Evolutionary conservation across 2,113 vertebrate species (phyloP).

Genomic region (Hylia prasina): DNA sequence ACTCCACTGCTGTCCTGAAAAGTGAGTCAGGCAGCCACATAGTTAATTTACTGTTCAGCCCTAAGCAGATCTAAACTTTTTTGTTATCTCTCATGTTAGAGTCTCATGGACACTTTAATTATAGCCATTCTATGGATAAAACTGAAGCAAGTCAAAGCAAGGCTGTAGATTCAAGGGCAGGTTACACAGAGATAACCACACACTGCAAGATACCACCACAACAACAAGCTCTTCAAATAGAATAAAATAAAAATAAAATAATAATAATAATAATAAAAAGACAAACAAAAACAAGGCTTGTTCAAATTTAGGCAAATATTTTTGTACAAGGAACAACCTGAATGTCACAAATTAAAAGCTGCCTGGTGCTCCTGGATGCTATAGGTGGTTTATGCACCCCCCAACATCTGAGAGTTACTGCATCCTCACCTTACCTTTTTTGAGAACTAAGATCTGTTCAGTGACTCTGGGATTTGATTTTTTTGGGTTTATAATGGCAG

Average conservation of each 20-base stretch:
- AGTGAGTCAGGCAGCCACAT: background rate
- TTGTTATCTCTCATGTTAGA: conserved; percentile 33
- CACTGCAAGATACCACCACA: background rate
- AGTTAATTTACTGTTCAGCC: conserved; percentile 5
- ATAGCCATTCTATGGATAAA: conserved; percentile 9
- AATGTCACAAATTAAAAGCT: background rate
- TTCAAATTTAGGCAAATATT: background rate
- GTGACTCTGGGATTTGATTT: accelerated
- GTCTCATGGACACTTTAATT: conserved; percentile 17
- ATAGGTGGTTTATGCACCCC: accelerated
- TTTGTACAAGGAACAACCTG: accelerated
- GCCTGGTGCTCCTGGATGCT: background rate
- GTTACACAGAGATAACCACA: background rate
- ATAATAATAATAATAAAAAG: background rate
- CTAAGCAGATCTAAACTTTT: conserved; percentile 25
- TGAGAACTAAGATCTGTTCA: background rate
- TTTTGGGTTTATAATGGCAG: background rate
- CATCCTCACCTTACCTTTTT: accelerated
- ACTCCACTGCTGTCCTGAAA: background rate
- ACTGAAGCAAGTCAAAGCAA: conserved; percentile 20
- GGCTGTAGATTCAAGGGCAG: conserved; percentile 31
- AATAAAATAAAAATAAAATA: background rate
- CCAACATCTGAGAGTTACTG: too few species aligned
- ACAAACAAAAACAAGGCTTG: background rate
- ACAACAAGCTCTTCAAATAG: background rate